phyloP scores from a whole-genome alignment of 2,888 invertebrate genomes.

The Prenolepis imparis region DNA sequence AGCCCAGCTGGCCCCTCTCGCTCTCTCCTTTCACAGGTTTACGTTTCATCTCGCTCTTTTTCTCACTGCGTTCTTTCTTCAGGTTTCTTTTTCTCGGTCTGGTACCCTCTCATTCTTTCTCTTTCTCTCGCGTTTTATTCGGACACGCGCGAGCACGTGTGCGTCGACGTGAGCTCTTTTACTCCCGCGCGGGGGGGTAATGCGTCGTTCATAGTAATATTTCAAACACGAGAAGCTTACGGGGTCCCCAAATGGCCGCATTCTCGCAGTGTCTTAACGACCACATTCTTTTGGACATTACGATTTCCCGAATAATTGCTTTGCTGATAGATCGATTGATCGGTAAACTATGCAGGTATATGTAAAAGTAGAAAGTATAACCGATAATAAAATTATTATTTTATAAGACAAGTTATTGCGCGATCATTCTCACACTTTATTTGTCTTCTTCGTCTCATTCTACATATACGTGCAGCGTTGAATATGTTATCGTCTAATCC shows the following conservation, averaged over 20 bases:
- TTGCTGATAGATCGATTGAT: slow-evolving; percentile 69
- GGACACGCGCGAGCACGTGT: slow-evolving; percentile 56
- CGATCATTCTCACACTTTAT: not conserved
- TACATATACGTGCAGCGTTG: not conserved
- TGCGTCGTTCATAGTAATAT: slow-evolving; percentile 79
- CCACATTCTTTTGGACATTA: slow-evolving; percentile 32
- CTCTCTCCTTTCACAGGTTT: slow-evolving; percentile 51
- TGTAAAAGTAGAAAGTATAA: not conserved
- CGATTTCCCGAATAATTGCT: slow-evolving; percentile 70
- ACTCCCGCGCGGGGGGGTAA: slow-evolving; percentile 76
- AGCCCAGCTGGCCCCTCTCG: slow-evolving; percentile 72
- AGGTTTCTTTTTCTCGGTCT: slow-evolving; percentile 33
- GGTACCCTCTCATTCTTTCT: slow-evolving; percentile 43
- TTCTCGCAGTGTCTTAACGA: slow-evolving; percentile 56
- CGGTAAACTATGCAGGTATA: slow-evolving; percentile 53
- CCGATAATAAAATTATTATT: not conserved
- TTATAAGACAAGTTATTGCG: not conserved
- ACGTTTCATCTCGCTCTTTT: slow-evolving; percentile 42
- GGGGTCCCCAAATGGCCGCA: slow-evolving; percentile 65
- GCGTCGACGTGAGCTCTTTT: slow-evolving; percentile 64
- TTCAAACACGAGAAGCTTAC: slow-evolving; percentile 80
- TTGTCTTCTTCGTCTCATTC: not conserved
- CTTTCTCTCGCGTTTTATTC: slow-evolving; percentile 47
- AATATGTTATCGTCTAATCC: not conserved
- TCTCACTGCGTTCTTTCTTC: slow-evolving; percentile 31